phyloP scores from a whole-genome alignment of 1,140 invertebrate species.

The Camponotus floridanus region DNA sequence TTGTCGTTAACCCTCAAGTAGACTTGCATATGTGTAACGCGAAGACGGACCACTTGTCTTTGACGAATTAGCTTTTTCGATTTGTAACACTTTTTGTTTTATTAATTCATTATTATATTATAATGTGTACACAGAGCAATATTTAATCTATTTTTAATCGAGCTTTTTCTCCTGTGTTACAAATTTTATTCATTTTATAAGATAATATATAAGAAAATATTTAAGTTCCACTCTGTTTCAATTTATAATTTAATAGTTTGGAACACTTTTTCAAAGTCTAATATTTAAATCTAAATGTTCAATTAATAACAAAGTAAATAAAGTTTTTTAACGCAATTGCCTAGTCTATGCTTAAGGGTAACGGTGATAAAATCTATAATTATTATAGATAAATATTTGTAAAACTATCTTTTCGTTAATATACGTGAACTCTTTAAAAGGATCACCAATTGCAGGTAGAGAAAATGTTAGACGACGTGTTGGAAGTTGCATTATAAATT shows the following conservation, averaged over 20 bases:
- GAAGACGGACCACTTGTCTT: neutral
- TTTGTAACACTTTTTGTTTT: neutral
- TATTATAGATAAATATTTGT: neutral
- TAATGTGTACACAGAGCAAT: neutral
- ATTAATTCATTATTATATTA: neutral
- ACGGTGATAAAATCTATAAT: constrained; percentile 5
- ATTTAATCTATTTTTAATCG: neutral
- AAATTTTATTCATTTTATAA: constrained; percentile 8
- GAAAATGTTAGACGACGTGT: neutral
- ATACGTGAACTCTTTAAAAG: constrained; percentile 5
- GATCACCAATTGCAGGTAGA: neutral
- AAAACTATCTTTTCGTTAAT: constrained; percentile 7
- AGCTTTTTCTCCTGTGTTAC: neutral
- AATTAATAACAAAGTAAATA: neutral
- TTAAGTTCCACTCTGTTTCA: neutral
- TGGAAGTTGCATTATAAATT: constrained; percentile 33
- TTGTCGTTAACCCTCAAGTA: constrained; percentile 48
- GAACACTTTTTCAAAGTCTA: neutral
- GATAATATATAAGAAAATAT: neutral
- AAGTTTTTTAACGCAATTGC: neutral
- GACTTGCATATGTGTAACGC: neutral
- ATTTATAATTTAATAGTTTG: neutral
- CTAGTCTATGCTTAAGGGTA: constrained; percentile 9
- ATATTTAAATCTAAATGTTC: constrained; percentile 2
- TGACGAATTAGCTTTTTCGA: neutral